Conservation (phyloP, 2,888 invertebrate genomes). For the Napeogenes inachia region DNA sequence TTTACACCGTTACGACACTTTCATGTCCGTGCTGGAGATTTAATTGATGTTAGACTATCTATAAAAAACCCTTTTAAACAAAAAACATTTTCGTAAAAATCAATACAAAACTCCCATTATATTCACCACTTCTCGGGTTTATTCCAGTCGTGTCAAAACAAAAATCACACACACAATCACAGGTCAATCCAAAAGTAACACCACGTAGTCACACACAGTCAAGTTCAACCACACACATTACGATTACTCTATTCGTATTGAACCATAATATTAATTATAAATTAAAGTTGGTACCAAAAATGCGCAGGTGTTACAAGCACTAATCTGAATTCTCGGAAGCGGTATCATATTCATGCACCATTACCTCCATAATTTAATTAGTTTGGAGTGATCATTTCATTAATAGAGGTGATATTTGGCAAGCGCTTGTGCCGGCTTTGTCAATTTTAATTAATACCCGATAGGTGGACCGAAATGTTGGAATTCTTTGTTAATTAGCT, state of each 20-base stretch:
- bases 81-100: too few species aligned
- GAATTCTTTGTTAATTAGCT: conserved; percentile 77
- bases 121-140: too few species aligned
- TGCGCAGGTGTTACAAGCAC: conserved; percentile 33
- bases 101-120: too few species aligned
- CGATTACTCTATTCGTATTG: too few species aligned
- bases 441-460: conserved; percentile 75
- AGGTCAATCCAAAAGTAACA: too few species aligned
- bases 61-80: conserved; percentile 9
- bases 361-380: conserved; percentile 76
- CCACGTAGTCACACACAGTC: too few species aligned
- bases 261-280: too few species aligned
- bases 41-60: conserved; percentile 15
- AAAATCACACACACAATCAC: too few species aligned
- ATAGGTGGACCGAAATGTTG: conserved; percentile 76
- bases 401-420: conserved; percentile 75
- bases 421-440: conserved; percentile 68
- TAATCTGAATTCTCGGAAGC: conserved; percentile 34
- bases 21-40: conserved; percentile 27
- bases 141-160: too few species aligned
- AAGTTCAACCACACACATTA: too few species aligned
- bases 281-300: conserved; percentile 7
- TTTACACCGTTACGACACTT: conserved; percentile 38
- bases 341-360: conserved; percentile 73
- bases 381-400: conserved; percentile 76